Evolutionary conservation across 2,113 vertebrate species (phyloP), one percentile per base, ranked within the genome.

Genomic region (Macroglossus sobrinus): DNA sequence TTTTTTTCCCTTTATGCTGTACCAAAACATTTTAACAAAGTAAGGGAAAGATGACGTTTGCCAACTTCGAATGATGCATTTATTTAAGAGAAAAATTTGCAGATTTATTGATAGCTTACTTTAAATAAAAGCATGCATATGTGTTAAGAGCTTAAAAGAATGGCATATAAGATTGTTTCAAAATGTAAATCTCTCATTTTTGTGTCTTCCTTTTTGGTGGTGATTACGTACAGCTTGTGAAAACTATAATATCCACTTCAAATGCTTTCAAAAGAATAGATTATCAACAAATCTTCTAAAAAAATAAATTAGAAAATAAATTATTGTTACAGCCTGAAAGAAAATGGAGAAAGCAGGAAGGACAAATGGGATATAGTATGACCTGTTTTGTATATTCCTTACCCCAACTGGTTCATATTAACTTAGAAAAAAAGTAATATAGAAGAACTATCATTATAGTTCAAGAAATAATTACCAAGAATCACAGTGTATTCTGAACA

Each of bases 401-500:
- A 35, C 0, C 13, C 57, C 2, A 78, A 26, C 15, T 0, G 16
- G 22, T n/a, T 50, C 47, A 11, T 19, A 40, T 47, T 16, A 61
- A 47, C 4, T 66, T 21, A 89, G 63, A n/a, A 89, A 86, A 89
- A 82, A 57, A 38, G 64, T 50, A 59, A 40, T 21, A 15, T 2
- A 63, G 26, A 61, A 89, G 40, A 1, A 59, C 50, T 15, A 59
- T 69, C 4, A 28, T 26, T 50, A 38, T 66, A 16, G 5, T 55
- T 40, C 38, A 80, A 89, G 21, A 93, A 91, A 74, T 78, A 47
- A 79, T 43, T 71, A 28, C n/a, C 68, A 63, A 84, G 13, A 82
- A 18, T 18, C 9, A 26, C 21, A 16, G 8, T 18, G 3, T 33
- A 63, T 57, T 63, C 15, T 4, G 35, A 61, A 30, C 78, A 19